Percentiles rank a stretch among this genome's conserved stretches.
phyloP scores from a whole-genome alignment of 1,140 invertebrate species.

The Palaemon carinicauda region DNA sequence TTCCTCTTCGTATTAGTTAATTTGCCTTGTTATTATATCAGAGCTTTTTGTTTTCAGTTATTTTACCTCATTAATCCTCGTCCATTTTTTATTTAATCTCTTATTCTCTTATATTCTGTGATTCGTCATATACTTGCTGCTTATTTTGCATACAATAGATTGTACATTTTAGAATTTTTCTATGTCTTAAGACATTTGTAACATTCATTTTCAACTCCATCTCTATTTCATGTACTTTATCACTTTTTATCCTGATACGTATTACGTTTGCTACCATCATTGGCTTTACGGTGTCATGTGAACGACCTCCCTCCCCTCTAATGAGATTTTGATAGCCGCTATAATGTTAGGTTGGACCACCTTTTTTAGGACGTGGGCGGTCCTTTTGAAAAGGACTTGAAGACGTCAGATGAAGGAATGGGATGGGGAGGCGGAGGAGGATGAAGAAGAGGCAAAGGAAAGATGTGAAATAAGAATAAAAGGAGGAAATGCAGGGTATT shows the following conservation, averaged over 20 bases:
- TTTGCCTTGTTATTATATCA: too few relatives aligned
- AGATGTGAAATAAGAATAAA: too few relatives aligned
- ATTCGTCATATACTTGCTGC: too few relatives aligned
- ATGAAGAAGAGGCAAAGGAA: background rate
- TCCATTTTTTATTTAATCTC: too few relatives aligned
- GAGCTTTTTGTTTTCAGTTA: too few relatives aligned
- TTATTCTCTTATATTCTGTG: too few relatives aligned
- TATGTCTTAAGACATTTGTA: too few relatives aligned
- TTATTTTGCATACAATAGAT: too few relatives aligned
- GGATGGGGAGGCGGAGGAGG: background rate
- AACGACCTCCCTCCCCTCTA: background rate
- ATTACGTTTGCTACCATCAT: background rate
- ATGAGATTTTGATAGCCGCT: conserved; percentile 20
- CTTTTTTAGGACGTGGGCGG: background rate
- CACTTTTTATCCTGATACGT: background rate
- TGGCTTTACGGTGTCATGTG: background rate
- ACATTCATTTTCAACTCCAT: background rate
- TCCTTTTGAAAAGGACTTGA: background rate
- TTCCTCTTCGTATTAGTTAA: too few relatives aligned
- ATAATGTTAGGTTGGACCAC: background rate
- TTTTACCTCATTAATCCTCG: too few relatives aligned
- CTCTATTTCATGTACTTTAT: background rate
- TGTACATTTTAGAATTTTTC: too few relatives aligned
- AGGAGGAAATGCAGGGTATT: too few relatives aligned
- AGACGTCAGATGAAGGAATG: background rate